Evolutionary conservation across 2,888 invertebrate genomes (phyloP).

Genomic region (Cantharis nigra): DNA sequence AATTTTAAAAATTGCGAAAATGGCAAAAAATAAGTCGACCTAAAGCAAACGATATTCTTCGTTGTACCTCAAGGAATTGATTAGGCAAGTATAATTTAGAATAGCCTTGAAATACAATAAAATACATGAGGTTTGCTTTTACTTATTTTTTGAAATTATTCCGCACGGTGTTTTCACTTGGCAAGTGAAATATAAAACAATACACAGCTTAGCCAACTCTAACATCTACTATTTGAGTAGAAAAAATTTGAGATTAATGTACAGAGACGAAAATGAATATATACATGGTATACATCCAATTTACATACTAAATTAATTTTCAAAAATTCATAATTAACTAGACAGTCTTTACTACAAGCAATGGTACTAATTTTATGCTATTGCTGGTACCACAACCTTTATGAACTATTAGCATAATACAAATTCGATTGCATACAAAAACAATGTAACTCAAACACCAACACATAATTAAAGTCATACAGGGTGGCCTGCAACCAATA

Average conservation of each 20-base stretch:
- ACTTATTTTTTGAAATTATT: background rate
- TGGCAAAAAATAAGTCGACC: background rate
- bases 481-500: background rate
- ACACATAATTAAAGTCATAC: background rate
- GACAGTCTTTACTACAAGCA: background rate
- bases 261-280: background rate
- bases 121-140: background rate
- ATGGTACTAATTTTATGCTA: conserved; percentile 1
- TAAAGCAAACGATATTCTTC: background rate
- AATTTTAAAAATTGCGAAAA: background rate
- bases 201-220: background rate
- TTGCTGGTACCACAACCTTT: background rate
- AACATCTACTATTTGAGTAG: background rate
- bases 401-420: background rate
- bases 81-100: background rate
- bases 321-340: background rate
- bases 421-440: background rate
- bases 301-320: background rate
- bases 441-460: background rate
- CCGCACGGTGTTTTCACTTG: background rate
- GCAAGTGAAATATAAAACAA: background rate
- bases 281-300: background rate
- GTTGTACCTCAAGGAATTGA: background rate
- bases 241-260: background rate
- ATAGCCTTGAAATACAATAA: background rate